These are phyloP conservation scores for Macquaria australasica DNA, from an alignment of 2,113 vertebrate species.

Conservation along the genomic window DNA sequence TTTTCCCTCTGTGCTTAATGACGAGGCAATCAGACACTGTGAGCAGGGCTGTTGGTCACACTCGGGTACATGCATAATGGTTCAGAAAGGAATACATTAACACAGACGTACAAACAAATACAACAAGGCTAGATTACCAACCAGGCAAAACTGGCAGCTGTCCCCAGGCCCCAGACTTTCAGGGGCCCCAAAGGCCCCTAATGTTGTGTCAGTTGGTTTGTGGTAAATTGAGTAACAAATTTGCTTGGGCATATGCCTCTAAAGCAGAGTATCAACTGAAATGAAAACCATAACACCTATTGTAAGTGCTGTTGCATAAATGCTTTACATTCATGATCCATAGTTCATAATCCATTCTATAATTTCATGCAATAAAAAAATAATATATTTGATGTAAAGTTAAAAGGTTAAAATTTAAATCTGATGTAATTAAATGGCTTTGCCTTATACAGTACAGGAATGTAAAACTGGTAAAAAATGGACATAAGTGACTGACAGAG, in stretches of 20 bases:
- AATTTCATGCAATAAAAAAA: too few species aligned
- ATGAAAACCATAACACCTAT: background rate
- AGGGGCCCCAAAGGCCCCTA: background rate
- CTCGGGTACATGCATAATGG: background rate
- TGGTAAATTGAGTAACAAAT: background rate
- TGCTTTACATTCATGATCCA: too few species aligned
- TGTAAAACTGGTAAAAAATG: too few species aligned
- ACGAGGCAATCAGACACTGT: background rate
- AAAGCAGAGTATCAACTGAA: background rate
- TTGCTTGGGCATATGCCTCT: too few species aligned
- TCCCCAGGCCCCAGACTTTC: background rate
- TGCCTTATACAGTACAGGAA: too few species aligned
- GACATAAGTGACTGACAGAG: too few species aligned
- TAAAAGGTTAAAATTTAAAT: too few species aligned
- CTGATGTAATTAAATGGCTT: too few species aligned
- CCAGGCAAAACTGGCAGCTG: background rate
- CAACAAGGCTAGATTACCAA: background rate
- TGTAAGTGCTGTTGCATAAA: too few species aligned
- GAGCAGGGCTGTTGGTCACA: background rate
- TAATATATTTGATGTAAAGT: too few species aligned
- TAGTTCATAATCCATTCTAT: too few species aligned
- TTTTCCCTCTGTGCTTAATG: background rate
- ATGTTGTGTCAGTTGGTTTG: background rate
- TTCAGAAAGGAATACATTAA: background rate
- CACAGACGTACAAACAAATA: background rate